These are phyloP conservation scores for Platichthys stellatus DNA, from an alignment of 2,113 vertebrate genomes.

Conservation along the genomic window DNA sequence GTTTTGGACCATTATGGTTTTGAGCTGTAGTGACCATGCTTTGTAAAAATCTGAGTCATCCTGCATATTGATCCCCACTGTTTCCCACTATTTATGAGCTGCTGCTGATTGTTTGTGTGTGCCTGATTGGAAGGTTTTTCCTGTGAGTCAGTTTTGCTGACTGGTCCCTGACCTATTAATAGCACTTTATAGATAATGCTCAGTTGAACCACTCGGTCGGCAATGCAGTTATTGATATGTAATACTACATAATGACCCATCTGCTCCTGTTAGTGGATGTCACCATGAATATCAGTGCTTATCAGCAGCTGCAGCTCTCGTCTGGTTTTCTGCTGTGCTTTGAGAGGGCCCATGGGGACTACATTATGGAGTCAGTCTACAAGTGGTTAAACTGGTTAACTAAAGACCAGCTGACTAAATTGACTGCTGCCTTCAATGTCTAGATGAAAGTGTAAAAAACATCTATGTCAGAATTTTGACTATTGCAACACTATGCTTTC, in stretches of 20 bases:
- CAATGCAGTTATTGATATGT: slow-evolving; percentile 50
- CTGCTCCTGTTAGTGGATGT: slow-evolving; percentile 18
- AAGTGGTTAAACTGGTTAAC: slow-evolving; percentile 43
- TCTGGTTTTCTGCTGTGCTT: background rate
- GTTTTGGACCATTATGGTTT: slow-evolving; percentile 43
- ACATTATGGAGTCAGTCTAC: slow-evolving; percentile 25
- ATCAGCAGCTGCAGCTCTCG: slow-evolving; percentile 11
- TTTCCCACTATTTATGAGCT: slow-evolving; percentile 47
- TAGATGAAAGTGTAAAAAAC: slow-evolving; percentile 11
- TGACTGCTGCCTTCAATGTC: slow-evolving; percentile 5
- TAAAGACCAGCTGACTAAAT: slow-evolving; percentile 14
- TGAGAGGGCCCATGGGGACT: slow-evolving; percentile 7
- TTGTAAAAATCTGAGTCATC: slow-evolving; percentile 55
- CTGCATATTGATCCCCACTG: slow-evolving; percentile 48
- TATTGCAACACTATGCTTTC: background rate
- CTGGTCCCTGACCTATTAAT: slow-evolving; percentile 57
- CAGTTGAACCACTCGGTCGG: slow-evolving; percentile 30
- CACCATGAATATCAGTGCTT: slow-evolving; percentile 1
- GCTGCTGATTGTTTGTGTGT: slow-evolving; percentile 23
- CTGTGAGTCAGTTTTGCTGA: slow-evolving; percentile 57
- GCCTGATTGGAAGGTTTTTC: slow-evolving; percentile 27
- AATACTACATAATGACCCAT: slow-evolving; percentile 32
- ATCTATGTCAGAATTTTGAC: background rate
- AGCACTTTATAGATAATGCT: slow-evolving; percentile 41
- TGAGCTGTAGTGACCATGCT: slow-evolving; percentile 16